Evolutionary conservation across 2,797 vertebrate species (phyloP).

Genomic region (Sebastes baramenuke): DNA sequence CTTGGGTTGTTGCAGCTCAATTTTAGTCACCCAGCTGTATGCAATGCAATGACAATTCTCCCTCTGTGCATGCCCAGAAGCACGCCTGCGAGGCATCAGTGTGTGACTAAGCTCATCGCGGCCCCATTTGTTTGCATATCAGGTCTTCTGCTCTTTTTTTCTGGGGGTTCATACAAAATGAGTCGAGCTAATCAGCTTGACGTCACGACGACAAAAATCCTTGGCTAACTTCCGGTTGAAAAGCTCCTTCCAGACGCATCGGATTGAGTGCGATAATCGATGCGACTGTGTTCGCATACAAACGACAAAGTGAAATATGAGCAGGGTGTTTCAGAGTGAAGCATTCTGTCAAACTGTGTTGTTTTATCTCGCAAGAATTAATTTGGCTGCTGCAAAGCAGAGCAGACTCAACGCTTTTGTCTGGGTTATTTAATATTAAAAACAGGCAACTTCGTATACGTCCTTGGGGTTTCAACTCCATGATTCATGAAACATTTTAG

Average conservation of each 20-base stretch:
- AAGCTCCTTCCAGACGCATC: constrained; percentile 1
- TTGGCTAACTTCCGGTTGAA: background rate
- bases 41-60: constrained; percentile 11
- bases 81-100: constrained; percentile 1
- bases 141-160: background rate
- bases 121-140: constrained; percentile 12
- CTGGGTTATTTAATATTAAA: background rate
- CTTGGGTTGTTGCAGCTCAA: constrained; percentile 10
- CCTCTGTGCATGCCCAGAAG: background rate
- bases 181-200: constrained; percentile 21
- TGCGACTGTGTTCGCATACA: background rate
- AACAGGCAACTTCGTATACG: background rate
- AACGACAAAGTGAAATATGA: constrained; percentile 16
- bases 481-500: background rate
- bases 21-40: constrained; percentile 12
- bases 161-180: background rate
- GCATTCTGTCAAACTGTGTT: constrained; percentile 26
- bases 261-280: constrained; percentile 20
- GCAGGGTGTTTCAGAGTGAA: background rate
- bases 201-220: constrained; percentile 3
- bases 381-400: background rate
- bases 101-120: constrained; percentile 14
- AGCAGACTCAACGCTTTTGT: background rate
- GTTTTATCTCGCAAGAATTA: background rate
- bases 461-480: background rate